A percentile compares a stretch with the other conserved stretches of the same genome.
These are phyloP conservation scores for Sebastes diaconus DNA, from an alignment of 2,797 vertebrate genomes.

Conservation along the genomic window DNA sequence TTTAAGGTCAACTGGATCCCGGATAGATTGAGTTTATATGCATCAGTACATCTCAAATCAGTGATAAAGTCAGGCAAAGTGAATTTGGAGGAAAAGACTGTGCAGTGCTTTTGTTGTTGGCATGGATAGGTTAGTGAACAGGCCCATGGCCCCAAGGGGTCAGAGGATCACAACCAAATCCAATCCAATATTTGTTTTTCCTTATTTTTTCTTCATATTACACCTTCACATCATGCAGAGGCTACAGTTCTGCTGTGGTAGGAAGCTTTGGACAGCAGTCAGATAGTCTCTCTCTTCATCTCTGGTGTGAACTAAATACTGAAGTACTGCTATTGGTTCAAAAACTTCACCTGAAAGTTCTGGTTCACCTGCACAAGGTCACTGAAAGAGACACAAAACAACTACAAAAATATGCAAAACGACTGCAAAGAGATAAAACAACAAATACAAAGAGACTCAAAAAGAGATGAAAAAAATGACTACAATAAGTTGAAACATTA, in stretches of 20 bases:
- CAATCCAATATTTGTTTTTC: background rate
- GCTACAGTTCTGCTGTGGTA: background rate
- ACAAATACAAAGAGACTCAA: background rate
- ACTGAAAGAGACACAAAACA: background rate
- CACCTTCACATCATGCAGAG: background rate
- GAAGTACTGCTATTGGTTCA: background rate
- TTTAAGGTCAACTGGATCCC: slow-evolving; percentile 14
- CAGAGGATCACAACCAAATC: background rate
- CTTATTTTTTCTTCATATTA: background rate
- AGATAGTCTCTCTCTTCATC: background rate
- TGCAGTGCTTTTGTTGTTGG: background rate
- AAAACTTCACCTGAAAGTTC: background rate
- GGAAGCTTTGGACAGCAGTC: background rate
- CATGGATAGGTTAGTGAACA: background rate
- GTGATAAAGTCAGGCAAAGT: background rate
- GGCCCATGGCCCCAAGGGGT: background rate
- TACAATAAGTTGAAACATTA: too few species aligned
- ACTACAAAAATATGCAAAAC: background rate
- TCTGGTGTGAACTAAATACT: background rate
- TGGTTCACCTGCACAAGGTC: background rate
- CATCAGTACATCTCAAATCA: background rate
- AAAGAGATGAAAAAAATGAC: too few species aligned
- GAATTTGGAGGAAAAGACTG: background rate
- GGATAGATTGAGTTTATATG: slow-evolving; percentile 1
- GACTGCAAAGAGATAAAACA: background rate